Evolutionary conservation across 2,113 vertebrate genomes (phyloP).

Genomic region (Bos indicus): DNA sequence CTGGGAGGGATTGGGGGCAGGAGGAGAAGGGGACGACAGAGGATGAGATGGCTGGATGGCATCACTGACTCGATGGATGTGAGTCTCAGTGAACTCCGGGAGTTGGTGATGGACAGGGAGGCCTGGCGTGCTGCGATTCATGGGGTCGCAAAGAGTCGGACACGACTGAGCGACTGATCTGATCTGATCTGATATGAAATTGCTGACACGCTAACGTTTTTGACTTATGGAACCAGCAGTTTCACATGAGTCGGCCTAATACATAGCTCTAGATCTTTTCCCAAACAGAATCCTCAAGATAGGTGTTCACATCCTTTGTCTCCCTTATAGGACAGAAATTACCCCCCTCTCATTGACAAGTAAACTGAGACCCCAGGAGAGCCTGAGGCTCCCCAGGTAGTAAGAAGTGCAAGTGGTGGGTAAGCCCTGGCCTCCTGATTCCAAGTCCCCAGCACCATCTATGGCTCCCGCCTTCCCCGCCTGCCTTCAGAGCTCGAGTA

Average conservation of each 20-base stretch:
- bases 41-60: no score
- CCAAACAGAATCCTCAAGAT: neutral
- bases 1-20: no score
- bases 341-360: neutral
- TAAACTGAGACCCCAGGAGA: neutral
- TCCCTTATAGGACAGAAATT: neutral
- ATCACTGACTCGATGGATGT: no score
- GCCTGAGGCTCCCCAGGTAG: neutral
- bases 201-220: neutral
- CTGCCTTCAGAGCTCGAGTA: neutral
- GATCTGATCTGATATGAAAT: neutral
- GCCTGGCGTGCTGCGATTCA: no score
- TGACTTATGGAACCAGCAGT: neutral
- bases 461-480: neutral
- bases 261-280: neutral
- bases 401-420: neutral
- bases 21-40: no score
- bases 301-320: neutral
- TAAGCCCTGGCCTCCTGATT: neutral
- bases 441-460: neutral
- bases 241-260: neutral
- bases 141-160: no score
- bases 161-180: no score
- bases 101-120: no score
- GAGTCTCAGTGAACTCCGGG: no score